Conservation (phyloP, 2,888 invertebrate genomes). For the Lasius fuliginosus region DNA sequence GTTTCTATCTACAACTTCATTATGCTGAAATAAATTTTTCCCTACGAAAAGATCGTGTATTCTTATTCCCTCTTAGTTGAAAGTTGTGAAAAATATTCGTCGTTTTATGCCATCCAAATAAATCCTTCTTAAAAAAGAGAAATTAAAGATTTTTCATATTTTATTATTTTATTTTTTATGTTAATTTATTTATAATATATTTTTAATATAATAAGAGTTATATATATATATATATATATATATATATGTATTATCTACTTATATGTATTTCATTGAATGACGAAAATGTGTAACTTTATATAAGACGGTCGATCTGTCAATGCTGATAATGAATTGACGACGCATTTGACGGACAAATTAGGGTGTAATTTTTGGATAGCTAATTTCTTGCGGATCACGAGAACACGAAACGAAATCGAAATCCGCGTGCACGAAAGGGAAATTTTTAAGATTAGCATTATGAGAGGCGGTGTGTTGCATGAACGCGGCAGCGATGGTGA, state of each 20-base stretch:
- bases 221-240: too few species aligned
- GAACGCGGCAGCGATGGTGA: conserved; percentile 13
- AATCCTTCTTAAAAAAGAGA: background rate
- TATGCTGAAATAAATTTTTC: conserved; percentile 69
- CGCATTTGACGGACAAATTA: background rate
- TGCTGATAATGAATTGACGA: background rate
- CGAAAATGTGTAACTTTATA: background rate
- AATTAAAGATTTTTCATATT: background rate
- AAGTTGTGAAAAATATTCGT: background rate
- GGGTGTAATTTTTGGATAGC: background rate
- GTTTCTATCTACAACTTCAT: conserved; percentile 50
- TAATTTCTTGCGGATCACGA: background rate
- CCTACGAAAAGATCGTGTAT: conserved; percentile 46
- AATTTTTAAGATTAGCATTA: conserved; percentile 22
- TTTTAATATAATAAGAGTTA: background rate
- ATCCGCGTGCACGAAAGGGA: conserved; percentile 42
- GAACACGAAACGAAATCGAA: background rate
- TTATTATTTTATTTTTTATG: background rate
- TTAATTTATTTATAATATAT: background rate
- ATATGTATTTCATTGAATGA: background rate
- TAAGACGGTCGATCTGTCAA: background rate
- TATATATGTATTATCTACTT: background rate
- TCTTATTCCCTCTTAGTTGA: too few species aligned
- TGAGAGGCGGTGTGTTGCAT: conserved; percentile 31
- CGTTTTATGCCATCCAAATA: background rate